Evolutionary conservation across 2,113 vertebrate species (phyloP).

Genomic region (Caloenas nicobarica): DNA sequence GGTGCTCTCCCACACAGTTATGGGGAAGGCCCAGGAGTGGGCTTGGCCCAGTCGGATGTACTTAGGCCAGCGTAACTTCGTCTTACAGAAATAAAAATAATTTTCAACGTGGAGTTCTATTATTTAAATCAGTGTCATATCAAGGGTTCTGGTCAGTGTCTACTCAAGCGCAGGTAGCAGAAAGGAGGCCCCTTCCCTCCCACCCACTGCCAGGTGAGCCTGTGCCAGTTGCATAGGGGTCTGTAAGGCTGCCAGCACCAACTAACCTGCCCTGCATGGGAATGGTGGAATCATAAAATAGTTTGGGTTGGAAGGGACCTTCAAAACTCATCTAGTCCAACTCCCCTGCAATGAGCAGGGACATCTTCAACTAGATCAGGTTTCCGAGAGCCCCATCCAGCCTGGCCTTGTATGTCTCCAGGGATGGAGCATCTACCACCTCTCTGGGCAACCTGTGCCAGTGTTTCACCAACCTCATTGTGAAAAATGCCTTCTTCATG

Average conservation of each 20-base stretch:
- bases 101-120: background rate
- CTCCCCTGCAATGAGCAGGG: too few relatives aligned
- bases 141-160: background rate
- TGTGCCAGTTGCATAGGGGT: background rate
- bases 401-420: too few relatives aligned
- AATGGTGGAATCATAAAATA: too few relatives aligned
- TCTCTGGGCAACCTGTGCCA: too few relatives aligned
- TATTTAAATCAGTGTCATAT: background rate
- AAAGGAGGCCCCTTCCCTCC: background rate
- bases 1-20: too few relatives aligned
- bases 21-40: background rate
- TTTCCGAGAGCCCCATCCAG: too few relatives aligned
- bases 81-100: background rate
- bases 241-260: background rate
- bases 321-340: too few relatives aligned
- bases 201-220: background rate
- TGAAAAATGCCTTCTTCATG: too few relatives aligned
- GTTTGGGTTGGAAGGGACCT: too few relatives aligned
- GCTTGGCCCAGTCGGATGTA: background rate
- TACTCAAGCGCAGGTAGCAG: background rate
- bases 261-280: accelerated
- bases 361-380: too few relatives aligned
- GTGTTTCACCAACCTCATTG: too few relatives aligned
- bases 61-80: background rate
- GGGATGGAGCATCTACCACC: too few relatives aligned